phyloP scores from a whole-genome alignment of 2,797 vertebrate genomes.

The Momotus momota region DNA sequence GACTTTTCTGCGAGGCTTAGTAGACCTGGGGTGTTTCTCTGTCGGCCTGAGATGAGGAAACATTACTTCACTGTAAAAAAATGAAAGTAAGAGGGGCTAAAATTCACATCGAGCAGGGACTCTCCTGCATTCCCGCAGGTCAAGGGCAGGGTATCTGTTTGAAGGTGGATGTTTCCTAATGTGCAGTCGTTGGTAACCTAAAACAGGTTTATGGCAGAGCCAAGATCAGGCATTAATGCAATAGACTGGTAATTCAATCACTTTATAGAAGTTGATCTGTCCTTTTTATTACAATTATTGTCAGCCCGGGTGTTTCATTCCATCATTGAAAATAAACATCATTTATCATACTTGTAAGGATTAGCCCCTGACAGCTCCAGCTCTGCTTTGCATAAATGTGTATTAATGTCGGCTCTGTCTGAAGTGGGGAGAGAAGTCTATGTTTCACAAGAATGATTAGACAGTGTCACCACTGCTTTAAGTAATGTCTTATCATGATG shows the following conservation, averaged over 20 bases:
- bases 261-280: constrained; percentile 92
- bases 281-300: constrained; percentile 98
- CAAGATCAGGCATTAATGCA: constrained; percentile 90
- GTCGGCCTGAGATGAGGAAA: background rate
- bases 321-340: constrained; percentile 99
- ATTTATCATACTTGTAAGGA: constrained; percentile 98
- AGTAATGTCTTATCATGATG: constrained; percentile 83
- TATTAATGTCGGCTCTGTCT: constrained; percentile 85
- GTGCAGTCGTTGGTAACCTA: constrained; percentile 65
- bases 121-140: constrained; percentile 22
- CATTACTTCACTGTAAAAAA: background rate
- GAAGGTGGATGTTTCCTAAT: constrained; percentile 84
- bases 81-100: background rate
- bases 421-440: constrained; percentile 80
- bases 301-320: constrained; percentile 92
- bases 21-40: background rate
- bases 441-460: constrained; percentile 87
- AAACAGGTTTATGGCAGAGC: constrained; percentile 77
- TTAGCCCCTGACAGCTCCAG: constrained; percentile 92
- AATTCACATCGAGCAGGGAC: background rate
- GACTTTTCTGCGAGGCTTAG: background rate
- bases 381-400: constrained; percentile 93
- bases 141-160: constrained; percentile 82
- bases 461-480: constrained; percentile 83
- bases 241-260: constrained; percentile 98